Conservation (phyloP, 2,797 vertebrate species). For the Phrynocephalus vlangalii region DNA sequence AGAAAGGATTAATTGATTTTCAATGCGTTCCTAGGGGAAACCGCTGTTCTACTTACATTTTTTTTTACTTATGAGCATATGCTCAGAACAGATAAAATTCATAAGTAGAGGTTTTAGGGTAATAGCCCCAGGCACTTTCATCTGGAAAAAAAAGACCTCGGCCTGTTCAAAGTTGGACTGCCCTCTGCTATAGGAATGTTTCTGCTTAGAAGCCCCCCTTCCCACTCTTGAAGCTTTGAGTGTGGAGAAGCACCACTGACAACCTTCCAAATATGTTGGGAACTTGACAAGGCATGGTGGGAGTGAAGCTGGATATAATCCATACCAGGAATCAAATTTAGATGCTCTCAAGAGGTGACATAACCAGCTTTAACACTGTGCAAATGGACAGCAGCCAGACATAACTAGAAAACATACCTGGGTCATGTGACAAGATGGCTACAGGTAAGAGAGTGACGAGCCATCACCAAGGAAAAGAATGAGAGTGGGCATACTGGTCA, state of each 20-base stretch:
- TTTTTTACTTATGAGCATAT: no score
- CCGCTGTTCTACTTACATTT: no score
- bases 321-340: not conserved
- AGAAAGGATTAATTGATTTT: no score
- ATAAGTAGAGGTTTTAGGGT: no score
- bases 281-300: not conserved
- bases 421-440: not conserved
- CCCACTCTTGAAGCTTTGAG: no score
- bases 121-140: no score
- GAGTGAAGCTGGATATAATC: not conserved
- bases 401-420: not conserved
- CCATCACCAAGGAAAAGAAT: not conserved
- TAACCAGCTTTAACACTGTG: not conserved
- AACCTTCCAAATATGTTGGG: not conserved
- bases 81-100: no score
- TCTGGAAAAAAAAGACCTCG: no score
- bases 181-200: not conserved
- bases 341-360: not conserved
- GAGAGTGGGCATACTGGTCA: not conserved
- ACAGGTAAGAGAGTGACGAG: not conserved
- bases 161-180: no score
- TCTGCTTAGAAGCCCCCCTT: not conserved
- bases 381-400: not conserved
- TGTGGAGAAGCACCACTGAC: no score
- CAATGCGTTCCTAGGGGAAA: no score